Evolutionary conservation across 2,113 vertebrate genomes (phyloP).

Genomic region (Halcyon malimbica): DNA sequence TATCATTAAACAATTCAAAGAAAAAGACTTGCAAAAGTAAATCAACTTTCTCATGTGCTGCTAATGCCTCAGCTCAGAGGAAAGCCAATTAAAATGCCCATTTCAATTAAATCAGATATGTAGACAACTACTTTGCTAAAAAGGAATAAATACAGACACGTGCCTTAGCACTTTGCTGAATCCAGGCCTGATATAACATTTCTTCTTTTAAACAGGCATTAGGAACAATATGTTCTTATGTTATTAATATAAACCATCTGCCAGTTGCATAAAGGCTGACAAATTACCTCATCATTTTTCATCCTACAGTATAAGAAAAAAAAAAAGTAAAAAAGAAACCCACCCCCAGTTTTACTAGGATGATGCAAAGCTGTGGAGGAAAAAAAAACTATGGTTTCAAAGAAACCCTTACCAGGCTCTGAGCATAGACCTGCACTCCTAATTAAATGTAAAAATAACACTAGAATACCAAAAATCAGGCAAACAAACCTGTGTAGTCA

Average conservation of each 20-base stretch:
- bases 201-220: constrained; percentile 7
- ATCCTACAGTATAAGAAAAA: constrained; percentile 18
- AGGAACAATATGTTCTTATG: constrained; percentile 63
- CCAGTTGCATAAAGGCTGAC: constrained; percentile 56
- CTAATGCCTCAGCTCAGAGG: not conserved
- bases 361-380: not conserved
- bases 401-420: not conserved
- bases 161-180: constrained; percentile 9
- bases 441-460: not conserved
- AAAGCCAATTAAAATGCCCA: not conserved
- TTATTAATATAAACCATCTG: constrained; percentile 68
- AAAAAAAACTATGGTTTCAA: not conserved
- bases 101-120: not conserved
- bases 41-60: not conserved
- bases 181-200: constrained; percentile 28
- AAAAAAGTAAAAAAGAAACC: constrained; percentile 17
- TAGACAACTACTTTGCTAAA: not conserved
- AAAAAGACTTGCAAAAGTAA: not conserved
- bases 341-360: not conserved
- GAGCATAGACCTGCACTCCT: not conserved
- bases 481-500: not conserved
- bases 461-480: not conserved
- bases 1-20: not conserved
- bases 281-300: constrained; percentile 45
- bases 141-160: constrained; percentile 10